These are phyloP conservation scores for Halcyon smyrnensis DNA, from an alignment of 2,797 vertebrate genomes.

Conservation along the genomic window DNA sequence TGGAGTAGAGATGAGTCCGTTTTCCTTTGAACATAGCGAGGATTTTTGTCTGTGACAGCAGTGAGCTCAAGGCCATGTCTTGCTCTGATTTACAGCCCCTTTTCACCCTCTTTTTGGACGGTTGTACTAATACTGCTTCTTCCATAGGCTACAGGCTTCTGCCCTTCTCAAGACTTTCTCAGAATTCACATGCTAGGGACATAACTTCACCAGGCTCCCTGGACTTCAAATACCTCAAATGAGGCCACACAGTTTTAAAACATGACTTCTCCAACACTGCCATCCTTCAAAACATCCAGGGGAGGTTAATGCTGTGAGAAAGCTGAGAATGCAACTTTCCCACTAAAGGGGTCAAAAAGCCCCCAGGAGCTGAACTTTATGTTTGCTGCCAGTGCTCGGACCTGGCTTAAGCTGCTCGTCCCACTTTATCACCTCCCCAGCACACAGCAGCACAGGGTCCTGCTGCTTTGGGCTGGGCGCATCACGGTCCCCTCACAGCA, in stretches of 20 bases:
- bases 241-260: background rate
- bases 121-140: background rate
- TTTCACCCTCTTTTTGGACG: background rate
- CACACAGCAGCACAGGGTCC: background rate
- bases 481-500: background rate
- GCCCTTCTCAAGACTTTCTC: background rate
- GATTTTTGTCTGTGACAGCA: background rate
- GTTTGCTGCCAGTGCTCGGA: background rate
- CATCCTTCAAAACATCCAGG: background rate
- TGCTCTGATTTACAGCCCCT: background rate
- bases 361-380: background rate
- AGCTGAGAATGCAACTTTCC: background rate
- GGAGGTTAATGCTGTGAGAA: background rate
- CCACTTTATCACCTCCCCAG: background rate
- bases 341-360: accelerated
- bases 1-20: accelerated
- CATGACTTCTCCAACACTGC: background rate
- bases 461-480: background rate
- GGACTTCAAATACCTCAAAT: background rate
- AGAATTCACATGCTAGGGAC: background rate
- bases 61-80: background rate
- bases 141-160: background rate
- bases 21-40: background rate
- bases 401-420: background rate
- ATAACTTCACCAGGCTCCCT: background rate